phyloP scores from a whole-genome alignment of 2,797 vertebrate species.

The Acanthurus tractus region DNA sequence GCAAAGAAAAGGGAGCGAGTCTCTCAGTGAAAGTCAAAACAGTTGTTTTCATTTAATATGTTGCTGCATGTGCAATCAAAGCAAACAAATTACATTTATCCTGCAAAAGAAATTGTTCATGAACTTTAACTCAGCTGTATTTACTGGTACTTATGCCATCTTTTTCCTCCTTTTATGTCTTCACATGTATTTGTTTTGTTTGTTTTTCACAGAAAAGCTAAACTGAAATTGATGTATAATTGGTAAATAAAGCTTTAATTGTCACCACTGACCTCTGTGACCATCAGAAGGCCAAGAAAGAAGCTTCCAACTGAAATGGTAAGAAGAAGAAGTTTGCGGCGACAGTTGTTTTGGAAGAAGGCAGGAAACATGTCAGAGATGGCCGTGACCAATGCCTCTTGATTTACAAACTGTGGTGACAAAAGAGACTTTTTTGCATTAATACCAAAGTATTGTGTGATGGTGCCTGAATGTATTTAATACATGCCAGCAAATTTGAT shows the following conservation, averaged over 20 bases:
- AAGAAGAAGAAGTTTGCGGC: slow-evolving; percentile 92
- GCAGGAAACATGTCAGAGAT: slow-evolving; percentile 91
- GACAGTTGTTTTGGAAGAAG: slow-evolving; percentile 86
- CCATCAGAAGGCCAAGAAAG: slow-evolving; percentile 90
- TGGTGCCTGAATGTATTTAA: background rate
- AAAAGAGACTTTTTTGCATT: slow-evolving; percentile 22
- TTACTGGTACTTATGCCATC: background rate
- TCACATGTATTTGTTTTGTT: background rate
- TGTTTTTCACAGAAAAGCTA: background rate
- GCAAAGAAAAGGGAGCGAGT: slow-evolving; percentile 32
- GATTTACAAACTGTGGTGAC: slow-evolving; percentile 89
- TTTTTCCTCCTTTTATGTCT: background rate
- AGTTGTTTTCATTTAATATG: background rate
- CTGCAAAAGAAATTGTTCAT: too few species aligned
- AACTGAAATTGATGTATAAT: background rate
- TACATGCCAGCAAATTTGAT: background rate
- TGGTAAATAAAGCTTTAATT: background rate
- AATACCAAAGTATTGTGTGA: background rate
- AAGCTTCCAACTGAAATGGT: slow-evolving; percentile 86
- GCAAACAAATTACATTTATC: too few species aligned
- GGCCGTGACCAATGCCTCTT: slow-evolving; percentile 94
- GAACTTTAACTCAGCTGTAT: too few species aligned
- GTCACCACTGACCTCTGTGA: slow-evolving; percentile 90
- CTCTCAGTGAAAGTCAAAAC: background rate
- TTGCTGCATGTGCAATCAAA: too few species aligned